Evolutionary conservation across 2,113 vertebrate species (phyloP).

Genomic region (Rhagologus leucostigma): DNA sequence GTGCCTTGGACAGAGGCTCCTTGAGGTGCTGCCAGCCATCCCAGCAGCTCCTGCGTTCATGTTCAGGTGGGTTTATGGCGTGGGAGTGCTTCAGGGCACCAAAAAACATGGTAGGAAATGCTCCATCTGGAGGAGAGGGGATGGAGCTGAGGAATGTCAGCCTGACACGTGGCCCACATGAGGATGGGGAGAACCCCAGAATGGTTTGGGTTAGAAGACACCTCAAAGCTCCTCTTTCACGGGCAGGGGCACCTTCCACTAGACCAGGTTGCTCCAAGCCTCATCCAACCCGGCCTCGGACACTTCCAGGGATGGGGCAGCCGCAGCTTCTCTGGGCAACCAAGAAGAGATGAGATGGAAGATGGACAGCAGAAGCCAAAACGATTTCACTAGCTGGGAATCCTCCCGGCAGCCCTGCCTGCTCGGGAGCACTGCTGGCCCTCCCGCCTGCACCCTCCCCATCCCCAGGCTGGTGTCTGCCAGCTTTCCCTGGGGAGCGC

Average conservation of each 20-base stretch:
- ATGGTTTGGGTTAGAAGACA: not conserved
- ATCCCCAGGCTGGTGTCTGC: not conserved
- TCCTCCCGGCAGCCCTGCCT: not conserved
- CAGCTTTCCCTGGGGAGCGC: not conserved
- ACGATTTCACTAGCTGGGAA: not conserved
- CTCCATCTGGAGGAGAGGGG: not conserved
- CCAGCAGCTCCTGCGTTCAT: fast-evolving
- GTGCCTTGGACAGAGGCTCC: not conserved
- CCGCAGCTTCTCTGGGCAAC: not conserved
- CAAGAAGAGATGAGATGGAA: not conserved
- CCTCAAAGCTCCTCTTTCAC: not conserved
- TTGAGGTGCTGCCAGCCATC: not conserved
- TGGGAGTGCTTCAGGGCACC: not conserved
- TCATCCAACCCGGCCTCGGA: not conserved
- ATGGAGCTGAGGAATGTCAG: not conserved
- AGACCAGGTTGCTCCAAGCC: not conserved
- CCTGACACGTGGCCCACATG: fast-evolving
- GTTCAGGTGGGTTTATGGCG: not conserved
- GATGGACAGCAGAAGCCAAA: not conserved
- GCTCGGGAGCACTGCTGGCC: not conserved
- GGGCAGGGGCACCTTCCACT: not conserved
- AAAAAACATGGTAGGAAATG: not conserved
- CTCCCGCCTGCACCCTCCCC: not conserved
- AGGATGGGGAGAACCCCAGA: not conserved
- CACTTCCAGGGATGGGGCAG: not conserved